phyloP scores from a whole-genome alignment of 2,888 invertebrate species.

The Apodemia zela region DNA sequence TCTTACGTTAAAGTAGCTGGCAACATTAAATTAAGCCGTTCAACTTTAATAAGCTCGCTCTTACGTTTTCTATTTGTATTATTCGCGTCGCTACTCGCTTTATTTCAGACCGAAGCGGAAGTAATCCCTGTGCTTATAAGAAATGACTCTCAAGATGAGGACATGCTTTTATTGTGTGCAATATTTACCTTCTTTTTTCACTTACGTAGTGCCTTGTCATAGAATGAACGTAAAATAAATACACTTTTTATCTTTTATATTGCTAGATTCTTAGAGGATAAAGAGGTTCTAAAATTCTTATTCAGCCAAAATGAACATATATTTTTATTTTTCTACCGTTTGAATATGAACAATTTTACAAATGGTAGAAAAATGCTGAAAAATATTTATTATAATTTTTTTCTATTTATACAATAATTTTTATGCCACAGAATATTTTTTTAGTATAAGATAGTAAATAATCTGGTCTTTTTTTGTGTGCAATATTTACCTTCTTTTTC shows the following conservation, averaged over 20 bases:
- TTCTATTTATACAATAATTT: too few species aligned
- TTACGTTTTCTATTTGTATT: slow-evolving; percentile 14
- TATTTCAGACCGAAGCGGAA: slow-evolving; percentile 2
- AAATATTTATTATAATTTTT: too few species aligned
- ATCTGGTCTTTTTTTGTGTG: too few species aligned
- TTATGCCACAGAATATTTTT: too few species aligned
- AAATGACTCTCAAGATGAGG: slow-evolving; percentile 17
- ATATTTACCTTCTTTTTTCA: slow-evolving; percentile 16
- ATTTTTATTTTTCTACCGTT: too few species aligned
- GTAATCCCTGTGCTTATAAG: slow-evolving; percentile 10
- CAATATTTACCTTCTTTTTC: too few species aligned
- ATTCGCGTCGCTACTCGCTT: slow-evolving; percentile 9
- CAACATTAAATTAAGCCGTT: slow-evolving; percentile 11
- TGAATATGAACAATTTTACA: too few species aligned
- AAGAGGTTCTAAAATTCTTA: not conserved
- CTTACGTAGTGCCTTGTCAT: not conserved
- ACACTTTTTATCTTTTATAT: slow-evolving; percentile 8
- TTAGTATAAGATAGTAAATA: too few species aligned
- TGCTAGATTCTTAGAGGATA: not conserved
- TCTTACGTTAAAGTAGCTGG: not conserved
- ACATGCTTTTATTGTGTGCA: slow-evolving; percentile 18
- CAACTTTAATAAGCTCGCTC: slow-evolving; percentile 10
- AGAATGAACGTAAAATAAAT: not conserved
- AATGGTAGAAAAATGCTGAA: too few species aligned
- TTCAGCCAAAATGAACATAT: not conserved